These are phyloP conservation scores for Eurypyga helias DNA, from an alignment of 2,113 vertebrate species.

Conservation along the genomic window DNA sequence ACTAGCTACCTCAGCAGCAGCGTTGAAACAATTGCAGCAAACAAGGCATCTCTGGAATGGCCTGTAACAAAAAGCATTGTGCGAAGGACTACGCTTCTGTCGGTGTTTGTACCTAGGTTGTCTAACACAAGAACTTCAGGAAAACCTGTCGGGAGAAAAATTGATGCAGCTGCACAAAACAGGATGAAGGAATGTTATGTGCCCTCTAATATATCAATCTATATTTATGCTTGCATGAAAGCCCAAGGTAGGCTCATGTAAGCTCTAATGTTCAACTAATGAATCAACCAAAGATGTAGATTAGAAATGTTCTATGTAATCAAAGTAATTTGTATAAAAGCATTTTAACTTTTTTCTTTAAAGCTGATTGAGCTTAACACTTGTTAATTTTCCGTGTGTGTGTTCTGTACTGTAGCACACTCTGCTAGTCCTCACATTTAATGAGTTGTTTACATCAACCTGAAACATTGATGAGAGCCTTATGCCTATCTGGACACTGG, in stretches of 20 bases:
- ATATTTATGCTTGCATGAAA: slow-evolving; percentile 12
- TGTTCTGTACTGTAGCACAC: not conserved
- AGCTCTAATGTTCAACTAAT: slow-evolving; percentile 3
- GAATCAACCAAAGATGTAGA: not conserved
- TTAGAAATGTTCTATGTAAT: not conserved
- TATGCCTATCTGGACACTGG: not conserved
- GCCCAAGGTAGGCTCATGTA: not conserved
- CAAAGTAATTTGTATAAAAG: not conserved
- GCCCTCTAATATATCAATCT: not conserved
- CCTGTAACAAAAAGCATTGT: not conserved
- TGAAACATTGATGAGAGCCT: not conserved
- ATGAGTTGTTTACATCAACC: not conserved
- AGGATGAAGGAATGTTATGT: slow-evolving; percentile 45
- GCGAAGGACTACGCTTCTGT: not conserved
- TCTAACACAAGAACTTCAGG: not conserved
- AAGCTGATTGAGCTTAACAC: not conserved
- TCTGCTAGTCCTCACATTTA: not conserved
- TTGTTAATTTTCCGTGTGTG: not conserved
- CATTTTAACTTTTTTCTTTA: not conserved
- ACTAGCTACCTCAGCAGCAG: not conserved
- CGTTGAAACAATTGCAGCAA: not conserved
- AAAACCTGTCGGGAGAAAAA: not conserved
- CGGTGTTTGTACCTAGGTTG: not conserved
- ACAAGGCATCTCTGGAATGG: not conserved
- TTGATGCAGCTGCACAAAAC: not conserved